Percentiles rank a stretch among this genome's conserved stretches.
Conservation (phyloP, 1,140 invertebrate species). For the Eueides isabella region DNA sequence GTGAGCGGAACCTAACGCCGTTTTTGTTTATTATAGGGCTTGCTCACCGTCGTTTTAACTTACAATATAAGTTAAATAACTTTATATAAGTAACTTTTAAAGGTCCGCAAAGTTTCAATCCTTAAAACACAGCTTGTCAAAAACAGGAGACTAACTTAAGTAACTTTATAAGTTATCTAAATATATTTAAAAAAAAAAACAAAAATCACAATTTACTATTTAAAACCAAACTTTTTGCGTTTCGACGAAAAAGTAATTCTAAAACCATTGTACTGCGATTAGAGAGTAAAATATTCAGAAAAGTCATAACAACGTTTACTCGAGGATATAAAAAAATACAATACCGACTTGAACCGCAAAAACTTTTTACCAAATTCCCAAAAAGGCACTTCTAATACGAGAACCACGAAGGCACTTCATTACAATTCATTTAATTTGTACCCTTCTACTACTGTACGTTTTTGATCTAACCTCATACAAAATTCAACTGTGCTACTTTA, state of each 20-base stretch:
- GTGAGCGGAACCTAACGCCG: background rate
- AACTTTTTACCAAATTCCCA: constrained; percentile 19
- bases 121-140: background rate
- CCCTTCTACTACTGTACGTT: constrained; percentile 25
- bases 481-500: constrained; percentile 16
- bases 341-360: constrained; percentile 10
- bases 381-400: constrained; percentile 25
- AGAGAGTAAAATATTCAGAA: constrained; percentile 1
- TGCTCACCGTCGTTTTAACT: too few species aligned
- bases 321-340: constrained; percentile 13
- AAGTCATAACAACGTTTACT: constrained; percentile 15
- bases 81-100: background rate
- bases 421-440: constrained; percentile 53
- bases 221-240: background rate
- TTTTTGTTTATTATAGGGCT: background rate
- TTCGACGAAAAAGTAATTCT: background rate
- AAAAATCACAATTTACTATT: background rate
- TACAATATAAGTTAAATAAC: too few species aligned
- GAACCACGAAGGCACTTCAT: constrained; percentile 42
- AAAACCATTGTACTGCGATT: constrained; percentile 8
- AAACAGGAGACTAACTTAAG: background rate
- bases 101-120: too few species aligned
- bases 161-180: background rate
- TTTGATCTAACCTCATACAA: constrained; percentile 16
- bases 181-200: background rate